A percentile compares a stretch with the other conserved stretches of the same genome.
Evolutionary conservation across 2,113 vertebrate species (phyloP).

Genomic region (Spea multiplicata): DNA sequence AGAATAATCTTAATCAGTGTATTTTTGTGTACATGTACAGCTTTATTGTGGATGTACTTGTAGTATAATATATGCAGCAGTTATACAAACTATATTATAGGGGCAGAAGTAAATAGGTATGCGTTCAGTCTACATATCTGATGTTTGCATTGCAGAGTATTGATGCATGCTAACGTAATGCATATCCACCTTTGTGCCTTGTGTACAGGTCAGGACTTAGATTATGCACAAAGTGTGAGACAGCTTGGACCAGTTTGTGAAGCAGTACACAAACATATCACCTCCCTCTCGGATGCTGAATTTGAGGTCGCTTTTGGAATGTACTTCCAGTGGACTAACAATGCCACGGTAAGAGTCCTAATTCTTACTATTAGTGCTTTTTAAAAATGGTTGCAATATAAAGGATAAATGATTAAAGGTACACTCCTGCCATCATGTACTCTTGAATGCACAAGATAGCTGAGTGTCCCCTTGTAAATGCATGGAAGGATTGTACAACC

Average conservation of each 20-base stretch:
- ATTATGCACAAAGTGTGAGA: conserved; percentile 63
- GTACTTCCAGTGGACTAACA: conserved; percentile 67
- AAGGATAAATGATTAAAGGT: neutral
- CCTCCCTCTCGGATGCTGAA: conserved; percentile 55
- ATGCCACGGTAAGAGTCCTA: conserved; percentile 61
- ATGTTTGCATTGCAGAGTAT: conserved; percentile 23
- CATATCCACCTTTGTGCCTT: neutral
- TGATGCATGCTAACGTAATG: neutral
- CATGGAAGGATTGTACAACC: too few species aligned
- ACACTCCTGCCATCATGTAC: too few species aligned
- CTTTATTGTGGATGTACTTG: too few species aligned
- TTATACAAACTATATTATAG: too few species aligned
- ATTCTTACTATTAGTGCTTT: neutral
- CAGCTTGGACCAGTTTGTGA: conserved; percentile 70
- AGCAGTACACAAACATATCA: conserved; percentile 59
- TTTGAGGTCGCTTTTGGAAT: conserved; percentile 56
- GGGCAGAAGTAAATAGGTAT: neutral
- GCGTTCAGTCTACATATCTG: too few species aligned
- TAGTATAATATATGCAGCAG: too few species aligned
- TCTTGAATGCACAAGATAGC: neutral
- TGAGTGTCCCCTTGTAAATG: too few species aligned
- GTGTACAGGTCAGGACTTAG: conserved; percentile 58
- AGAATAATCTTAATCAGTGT: too few species aligned
- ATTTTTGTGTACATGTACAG: too few species aligned
- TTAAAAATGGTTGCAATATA: conserved; percentile 18